These are phyloP conservation scores for Rostratula benghalensis DNA, from an alignment of 2,113 vertebrate genomes.

Conservation along the genomic window DNA sequence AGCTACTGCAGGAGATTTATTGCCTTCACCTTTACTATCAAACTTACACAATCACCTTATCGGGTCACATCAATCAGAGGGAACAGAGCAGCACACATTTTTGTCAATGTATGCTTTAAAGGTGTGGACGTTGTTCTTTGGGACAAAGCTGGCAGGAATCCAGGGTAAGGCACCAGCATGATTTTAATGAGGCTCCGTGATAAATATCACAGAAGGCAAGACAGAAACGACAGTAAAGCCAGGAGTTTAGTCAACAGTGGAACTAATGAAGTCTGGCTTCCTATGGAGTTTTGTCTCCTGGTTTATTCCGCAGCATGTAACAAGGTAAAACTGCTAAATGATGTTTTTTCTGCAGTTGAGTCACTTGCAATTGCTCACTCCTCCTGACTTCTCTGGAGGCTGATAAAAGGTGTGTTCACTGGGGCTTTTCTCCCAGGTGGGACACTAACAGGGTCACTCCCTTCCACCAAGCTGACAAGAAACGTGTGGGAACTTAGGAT, in stretches of 20 bases:
- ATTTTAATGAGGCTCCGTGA: background rate
- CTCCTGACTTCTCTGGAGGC: background rate
- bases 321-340: background rate
- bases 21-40: background rate
- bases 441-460: background rate
- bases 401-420: background rate
- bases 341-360: background rate
- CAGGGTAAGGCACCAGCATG: background rate
- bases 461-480: background rate
- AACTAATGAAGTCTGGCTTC: background rate
- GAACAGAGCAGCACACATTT: background rate
- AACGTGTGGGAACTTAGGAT: background rate
- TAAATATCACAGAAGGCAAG: background rate
- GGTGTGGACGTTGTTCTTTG: background rate
- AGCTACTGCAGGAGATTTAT: background rate
- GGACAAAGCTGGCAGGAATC: background rate
- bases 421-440: background rate
- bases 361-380: background rate
- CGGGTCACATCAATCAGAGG: background rate
- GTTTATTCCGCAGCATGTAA: background rate
- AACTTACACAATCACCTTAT: background rate
- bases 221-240: background rate
- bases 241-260: background rate
- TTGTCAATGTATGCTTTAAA: background rate
- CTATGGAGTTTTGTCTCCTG: background rate